Percentiles rank a stretch among this genome's conserved stretches.
Evolutionary conservation across 1,140 invertebrate species (phyloP).

Genomic region (Habropoda laboriosa): DNA sequence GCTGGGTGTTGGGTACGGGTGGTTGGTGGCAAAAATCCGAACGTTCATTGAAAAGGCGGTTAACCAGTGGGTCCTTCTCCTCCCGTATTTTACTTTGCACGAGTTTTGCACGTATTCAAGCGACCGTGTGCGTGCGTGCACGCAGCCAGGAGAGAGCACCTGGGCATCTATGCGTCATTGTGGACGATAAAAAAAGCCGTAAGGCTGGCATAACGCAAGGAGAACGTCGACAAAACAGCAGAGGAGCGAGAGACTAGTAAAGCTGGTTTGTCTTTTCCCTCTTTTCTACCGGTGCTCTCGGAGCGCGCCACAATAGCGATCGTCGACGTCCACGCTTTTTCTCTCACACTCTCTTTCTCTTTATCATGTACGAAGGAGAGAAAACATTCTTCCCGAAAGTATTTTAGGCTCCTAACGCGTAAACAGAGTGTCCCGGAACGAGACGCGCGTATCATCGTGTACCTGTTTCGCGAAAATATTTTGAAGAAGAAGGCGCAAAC

Average conservation of each 20-base stretch:
- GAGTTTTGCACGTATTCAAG: conserved; percentile 9
- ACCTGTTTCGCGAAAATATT: conserved; percentile 10
- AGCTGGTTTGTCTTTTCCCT: conserved; percentile 54
- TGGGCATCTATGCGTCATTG: conserved; percentile 61
- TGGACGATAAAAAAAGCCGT: conserved; percentile 58
- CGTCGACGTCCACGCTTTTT: not conserved
- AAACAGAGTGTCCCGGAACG: not conserved
- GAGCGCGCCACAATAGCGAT: conserved; percentile 7
- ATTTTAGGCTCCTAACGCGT: not conserved
- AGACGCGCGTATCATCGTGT: not conserved
- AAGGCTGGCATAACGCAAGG: conserved; percentile 51
- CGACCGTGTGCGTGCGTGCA: not conserved
- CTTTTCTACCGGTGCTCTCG: conserved; percentile 9
- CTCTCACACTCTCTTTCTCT: not conserved
- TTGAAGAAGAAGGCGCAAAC: no score
- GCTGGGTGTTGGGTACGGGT: not conserved
- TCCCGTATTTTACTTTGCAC: conserved; percentile 16
- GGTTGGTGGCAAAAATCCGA: conserved; percentile 4
- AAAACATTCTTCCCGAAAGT: not conserved
- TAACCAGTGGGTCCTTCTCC: not conserved
- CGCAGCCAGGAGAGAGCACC: conserved; percentile 47
- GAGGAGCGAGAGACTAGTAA: conserved; percentile 43
- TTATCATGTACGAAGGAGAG: not conserved
- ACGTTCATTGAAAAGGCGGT: not conserved
- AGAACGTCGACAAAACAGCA: conserved; percentile 54